Evolutionary conservation across 2,113 vertebrate species (phyloP).

Genomic region (Cranoglanis bouderius): DNA sequence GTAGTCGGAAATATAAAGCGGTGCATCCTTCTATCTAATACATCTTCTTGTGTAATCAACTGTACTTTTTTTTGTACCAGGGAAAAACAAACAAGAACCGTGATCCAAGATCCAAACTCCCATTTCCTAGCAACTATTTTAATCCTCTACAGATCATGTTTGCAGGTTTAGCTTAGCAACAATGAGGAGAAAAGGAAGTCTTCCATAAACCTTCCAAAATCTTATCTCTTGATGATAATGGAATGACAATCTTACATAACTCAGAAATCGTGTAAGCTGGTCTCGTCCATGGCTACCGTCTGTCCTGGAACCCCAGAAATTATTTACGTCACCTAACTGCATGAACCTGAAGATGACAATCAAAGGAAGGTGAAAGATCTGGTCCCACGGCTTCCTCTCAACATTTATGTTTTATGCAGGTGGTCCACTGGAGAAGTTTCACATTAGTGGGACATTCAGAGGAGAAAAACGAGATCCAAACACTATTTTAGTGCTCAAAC

Average conservation of each 20-base stretch:
- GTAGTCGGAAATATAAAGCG: not conserved
- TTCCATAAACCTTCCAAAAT: slow-evolving; percentile 12
- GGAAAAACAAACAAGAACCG: slow-evolving; percentile 8
- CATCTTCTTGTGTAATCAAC: not conserved
- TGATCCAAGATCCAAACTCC: slow-evolving; percentile 1
- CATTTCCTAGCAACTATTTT: slow-evolving; percentile 19
- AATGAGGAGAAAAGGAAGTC: slow-evolving; percentile 6
- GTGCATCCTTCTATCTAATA: not conserved
- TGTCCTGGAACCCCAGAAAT: not conserved
- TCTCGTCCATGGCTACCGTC: not conserved
- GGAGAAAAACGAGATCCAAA: not conserved
- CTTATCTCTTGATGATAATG: slow-evolving; percentile 20
- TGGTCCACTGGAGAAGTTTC: slow-evolving; percentile 53
- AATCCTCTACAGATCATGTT: slow-evolving; percentile 32
- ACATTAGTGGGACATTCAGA: not conserved
- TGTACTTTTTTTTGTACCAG: not conserved
- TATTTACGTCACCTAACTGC: slow-evolving; percentile 62
- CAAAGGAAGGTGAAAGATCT: slow-evolving; percentile 78
- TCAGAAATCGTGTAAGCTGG: not conserved
- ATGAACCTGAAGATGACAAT: slow-evolving; percentile 71
- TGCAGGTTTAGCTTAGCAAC: slow-evolving; percentile 29
- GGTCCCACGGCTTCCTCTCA: slow-evolving; percentile 73
- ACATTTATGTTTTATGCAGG: slow-evolving; percentile 65
- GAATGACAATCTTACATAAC: slow-evolving; percentile 17
- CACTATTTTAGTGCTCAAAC: not conserved